phyloP scores from a whole-genome alignment of 2,113 vertebrate genomes.

The Lepus timidus region DNA sequence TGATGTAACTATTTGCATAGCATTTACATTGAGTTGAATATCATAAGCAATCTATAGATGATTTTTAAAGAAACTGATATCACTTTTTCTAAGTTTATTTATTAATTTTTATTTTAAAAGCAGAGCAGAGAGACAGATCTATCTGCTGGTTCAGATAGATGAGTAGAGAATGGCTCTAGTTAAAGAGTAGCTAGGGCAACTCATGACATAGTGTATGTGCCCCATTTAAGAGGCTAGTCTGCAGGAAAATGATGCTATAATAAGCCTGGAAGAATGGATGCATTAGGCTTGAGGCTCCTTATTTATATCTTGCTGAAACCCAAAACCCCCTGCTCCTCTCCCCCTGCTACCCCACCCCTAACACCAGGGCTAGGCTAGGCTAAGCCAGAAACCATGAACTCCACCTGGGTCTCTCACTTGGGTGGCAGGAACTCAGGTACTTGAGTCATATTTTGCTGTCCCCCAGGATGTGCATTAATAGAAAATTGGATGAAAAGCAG shows the following conservation, averaged over 20 bases:
- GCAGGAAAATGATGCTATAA: constrained; percentile 14
- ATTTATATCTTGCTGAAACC: constrained; percentile 46
- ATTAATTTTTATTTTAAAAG: too few species aligned
- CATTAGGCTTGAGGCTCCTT: background rate
- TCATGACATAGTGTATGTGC: background rate
- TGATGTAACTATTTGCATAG: background rate
- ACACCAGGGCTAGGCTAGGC: too few species aligned
- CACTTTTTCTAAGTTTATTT: too few species aligned
- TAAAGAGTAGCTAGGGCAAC: background rate
- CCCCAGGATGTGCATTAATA: too few species aligned
- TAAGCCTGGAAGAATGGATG: constrained; percentile 22
- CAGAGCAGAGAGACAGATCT: too few species aligned
- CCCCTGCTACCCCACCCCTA: too few species aligned
- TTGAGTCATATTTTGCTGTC: too few species aligned
- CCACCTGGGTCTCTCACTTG: too few species aligned
- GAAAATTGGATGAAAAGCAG: too few species aligned
- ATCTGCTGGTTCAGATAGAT: background rate
- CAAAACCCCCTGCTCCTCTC: background rate
- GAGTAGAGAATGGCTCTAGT: background rate
- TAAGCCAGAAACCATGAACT: too few species aligned
- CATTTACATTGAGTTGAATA: background rate
- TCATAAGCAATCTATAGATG: background rate
- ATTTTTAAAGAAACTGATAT: too few species aligned
- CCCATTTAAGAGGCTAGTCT: background rate
- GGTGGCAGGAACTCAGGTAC: too few species aligned